These are phyloP conservation scores for Acanthosoma haemorrhoidale DNA, from an alignment of 2,888 invertebrate species.

Conservation along the genomic window DNA sequence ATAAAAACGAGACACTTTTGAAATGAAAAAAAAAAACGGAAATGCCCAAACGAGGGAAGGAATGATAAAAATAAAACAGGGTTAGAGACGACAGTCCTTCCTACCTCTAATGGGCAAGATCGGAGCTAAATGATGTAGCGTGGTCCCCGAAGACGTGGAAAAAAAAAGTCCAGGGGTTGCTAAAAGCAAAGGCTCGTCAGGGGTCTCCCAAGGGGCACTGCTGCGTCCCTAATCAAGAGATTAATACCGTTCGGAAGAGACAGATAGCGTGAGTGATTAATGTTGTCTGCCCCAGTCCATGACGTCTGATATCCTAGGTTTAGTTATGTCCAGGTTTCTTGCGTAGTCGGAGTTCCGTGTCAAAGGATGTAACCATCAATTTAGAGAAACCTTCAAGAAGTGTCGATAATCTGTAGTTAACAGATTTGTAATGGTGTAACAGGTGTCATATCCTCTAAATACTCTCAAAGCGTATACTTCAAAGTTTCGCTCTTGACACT, in stretches of 20 bases:
- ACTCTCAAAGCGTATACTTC: too few relatives aligned
- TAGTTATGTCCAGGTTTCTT: background rate
- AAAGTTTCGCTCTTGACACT: too few relatives aligned
- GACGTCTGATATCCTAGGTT: background rate
- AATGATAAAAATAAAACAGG: conserved; percentile 7
- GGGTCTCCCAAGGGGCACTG: conserved; percentile 33
- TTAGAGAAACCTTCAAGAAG: too few relatives aligned
- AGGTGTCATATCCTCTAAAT: too few relatives aligned
- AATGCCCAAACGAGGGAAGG: background rate
- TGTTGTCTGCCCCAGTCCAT: background rate
- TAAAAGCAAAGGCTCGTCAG: conserved; percentile 41
- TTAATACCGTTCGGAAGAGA: conserved; percentile 34
- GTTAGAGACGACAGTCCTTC: background rate
- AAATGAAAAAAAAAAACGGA: background rate
- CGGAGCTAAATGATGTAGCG: conserved; percentile 6
- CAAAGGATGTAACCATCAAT: too few relatives aligned
- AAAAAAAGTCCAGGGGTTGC: conserved; percentile 22
- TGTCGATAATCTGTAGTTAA: too few relatives aligned
- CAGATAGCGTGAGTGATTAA: conserved; percentile 29
- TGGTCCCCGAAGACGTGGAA: background rate
- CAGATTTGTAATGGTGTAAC: too few relatives aligned
- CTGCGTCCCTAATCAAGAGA: conserved; percentile 35
- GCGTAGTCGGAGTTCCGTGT: too few relatives aligned
- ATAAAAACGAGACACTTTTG: background rate
- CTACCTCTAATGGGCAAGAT: background rate